phyloP scores from a whole-genome alignment of 2,113 vertebrate species.

The Microcebus murinus region DNA sequence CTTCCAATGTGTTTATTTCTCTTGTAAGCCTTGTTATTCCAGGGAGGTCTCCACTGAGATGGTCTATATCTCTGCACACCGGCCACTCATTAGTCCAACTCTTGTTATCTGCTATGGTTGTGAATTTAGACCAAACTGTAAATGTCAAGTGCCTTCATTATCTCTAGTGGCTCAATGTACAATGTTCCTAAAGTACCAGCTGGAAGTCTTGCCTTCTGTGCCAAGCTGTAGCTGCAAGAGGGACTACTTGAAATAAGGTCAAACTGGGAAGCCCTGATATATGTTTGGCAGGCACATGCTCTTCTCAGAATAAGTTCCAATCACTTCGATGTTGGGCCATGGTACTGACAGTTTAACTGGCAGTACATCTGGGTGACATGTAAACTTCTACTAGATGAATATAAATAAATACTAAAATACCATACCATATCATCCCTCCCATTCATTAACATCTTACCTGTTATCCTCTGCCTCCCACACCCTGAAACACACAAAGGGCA shows the following conservation, averaged over 20 bases:
- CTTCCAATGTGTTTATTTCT: conserved; percentile 38
- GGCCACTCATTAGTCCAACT: conserved; percentile 57
- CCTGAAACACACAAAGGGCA: neutral
- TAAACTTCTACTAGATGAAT: neutral
- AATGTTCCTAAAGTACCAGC: neutral
- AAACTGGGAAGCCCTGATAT: neutral
- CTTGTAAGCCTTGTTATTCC: conserved; percentile 46
- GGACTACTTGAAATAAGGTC: neutral
- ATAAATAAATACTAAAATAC: conserved; percentile 27
- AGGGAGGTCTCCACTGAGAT: conserved; percentile 51
- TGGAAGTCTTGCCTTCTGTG: conserved; percentile 59
- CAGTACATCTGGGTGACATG: neutral
- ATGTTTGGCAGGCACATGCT: neutral
- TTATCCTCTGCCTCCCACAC: neutral
- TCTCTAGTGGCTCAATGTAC: conserved; percentile 50
- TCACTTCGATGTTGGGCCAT: neutral
- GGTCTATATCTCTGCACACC: conserved; percentile 44
- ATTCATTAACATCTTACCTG: neutral
- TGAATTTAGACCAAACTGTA: conserved; percentile 65
- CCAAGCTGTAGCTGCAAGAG: conserved; percentile 26
- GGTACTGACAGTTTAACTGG: neutral
- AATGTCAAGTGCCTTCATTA: conserved; percentile 77
- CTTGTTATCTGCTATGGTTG: conserved; percentile 28
- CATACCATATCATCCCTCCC: neutral
- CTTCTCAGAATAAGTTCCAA: conserved; percentile 2